Base-by-base conservation (phyloP, 1,140 invertebrate genomes). In the Harpegnathos saltator region DNA sequence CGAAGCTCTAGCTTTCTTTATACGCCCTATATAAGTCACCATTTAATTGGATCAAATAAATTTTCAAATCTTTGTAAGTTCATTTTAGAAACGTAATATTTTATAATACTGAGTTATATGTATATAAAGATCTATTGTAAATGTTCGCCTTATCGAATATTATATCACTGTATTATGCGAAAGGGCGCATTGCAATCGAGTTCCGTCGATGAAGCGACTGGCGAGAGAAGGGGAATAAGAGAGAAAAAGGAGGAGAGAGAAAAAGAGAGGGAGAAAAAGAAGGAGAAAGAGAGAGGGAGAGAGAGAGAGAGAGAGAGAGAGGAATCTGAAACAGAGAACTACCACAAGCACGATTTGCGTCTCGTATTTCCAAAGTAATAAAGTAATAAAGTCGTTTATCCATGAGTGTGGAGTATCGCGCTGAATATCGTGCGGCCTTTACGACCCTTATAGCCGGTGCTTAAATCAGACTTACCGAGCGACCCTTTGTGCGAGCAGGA, bases 381-480 rank as follows among this genome's bases (percentile, higher is more conserved):
- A 80, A 80, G 54, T 29, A 59, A 80, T 80, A 71, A 80, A 80
- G 54, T 56, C 52, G 33, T 71, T n/a, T 54, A 33, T 54, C 33
- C 22, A 14, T 29, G 50, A 68, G 50, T 24, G 24, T 38, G 52
- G 75, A 80, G 69, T 80, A 71, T 69, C 75, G 75, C 58, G 66
- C 65, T 52, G 75, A 80, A 80, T 80, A 71, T 69, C 75, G 75
- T 69, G 66, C 38, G 26, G 22, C 22, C 33, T 80, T 80, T 80
- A 80, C 22, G 63, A 38, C 33, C 33, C 75, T 78, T 78, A 78
- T 71, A 80, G 33, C 75, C 9, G 54, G 15, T 33, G 75, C 75
- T 80, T 80, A 80, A 80, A 80, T 80, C 75, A 80, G 68, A 80
- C 75, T 71, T 80, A 80, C 22, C 52, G 33, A 48, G 54, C 38